A percentile compares a stretch with the other conserved stretches of the same genome.
phyloP scores from a whole-genome alignment of 2,113 vertebrate species.

The Albula glossodonta region DNA sequence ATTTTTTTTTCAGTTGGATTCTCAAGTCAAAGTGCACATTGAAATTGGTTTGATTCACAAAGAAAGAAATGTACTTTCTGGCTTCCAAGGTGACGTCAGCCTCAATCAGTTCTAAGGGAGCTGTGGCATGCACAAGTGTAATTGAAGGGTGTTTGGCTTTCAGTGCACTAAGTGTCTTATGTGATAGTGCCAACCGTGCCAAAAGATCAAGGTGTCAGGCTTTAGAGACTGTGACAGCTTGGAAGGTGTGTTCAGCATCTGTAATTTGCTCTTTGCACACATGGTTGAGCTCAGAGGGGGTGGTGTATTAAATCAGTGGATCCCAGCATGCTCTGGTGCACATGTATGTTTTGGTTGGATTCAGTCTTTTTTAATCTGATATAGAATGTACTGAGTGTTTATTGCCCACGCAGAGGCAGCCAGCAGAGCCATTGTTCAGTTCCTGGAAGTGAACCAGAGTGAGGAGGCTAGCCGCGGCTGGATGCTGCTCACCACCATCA shows the following conservation, averaged over 20 bases:
- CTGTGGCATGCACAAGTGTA: background rate
- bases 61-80: background rate
- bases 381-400: slow-evolving; percentile 18
- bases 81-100: background rate
- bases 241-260: background rate
- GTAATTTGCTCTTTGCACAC: background rate
- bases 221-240: background rate
- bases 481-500: slow-evolving; percentile 98
- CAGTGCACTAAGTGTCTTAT: background rate
- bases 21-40: background rate
- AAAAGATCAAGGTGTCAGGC: background rate
- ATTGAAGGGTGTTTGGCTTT: background rate
- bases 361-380: background rate
- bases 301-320: background rate
- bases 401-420: slow-evolving; percentile 80
- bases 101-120: background rate
- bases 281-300: background rate
- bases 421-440: slow-evolving; percentile 96
- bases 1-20: background rate
- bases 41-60: background rate
- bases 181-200: background rate
- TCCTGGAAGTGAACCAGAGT: slow-evolving; percentile 97
- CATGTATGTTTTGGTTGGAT: too few relatives aligned
- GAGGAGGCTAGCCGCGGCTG: slow-evolving; percentile 96
- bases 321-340: background rate